phyloP scores from a whole-genome alignment of 2,888 invertebrate genomes.

The Tuberolachnus salignus region DNA sequence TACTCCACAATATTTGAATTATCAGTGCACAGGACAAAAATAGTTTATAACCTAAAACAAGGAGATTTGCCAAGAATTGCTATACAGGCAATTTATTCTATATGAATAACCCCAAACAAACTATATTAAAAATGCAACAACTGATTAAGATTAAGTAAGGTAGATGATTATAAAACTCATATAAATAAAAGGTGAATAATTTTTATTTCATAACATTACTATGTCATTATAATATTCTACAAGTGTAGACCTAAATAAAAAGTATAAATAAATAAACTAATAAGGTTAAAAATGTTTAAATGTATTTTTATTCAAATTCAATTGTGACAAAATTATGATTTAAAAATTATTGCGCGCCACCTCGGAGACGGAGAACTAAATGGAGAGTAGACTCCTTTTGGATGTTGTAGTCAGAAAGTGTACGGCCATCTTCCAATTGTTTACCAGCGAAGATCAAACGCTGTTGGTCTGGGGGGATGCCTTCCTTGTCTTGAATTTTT shows the following conservation, averaged over 20 bases:
- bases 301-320: neutral
- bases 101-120: no score
- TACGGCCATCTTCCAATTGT: slow-evolving; percentile 69
- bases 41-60: no score
- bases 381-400: slow-evolving; percentile 70
- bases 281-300: slow-evolving; percentile 22
- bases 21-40: no score
- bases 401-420: slow-evolving; percentile 69
- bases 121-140: no score
- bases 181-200: slow-evolving; percentile 5
- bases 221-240: neutral
- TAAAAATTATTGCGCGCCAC: slow-evolving; percentile 28
- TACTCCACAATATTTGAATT: no score
- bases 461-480: slow-evolving; percentile 70
- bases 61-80: no score
- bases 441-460: slow-evolving; percentile 69
- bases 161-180: no score
- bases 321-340: neutral
- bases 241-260: neutral
- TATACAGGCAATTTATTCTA: no score
- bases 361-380: slow-evolving; percentile 65
- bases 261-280: neutral
- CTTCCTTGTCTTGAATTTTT: slow-evolving; percentile 68
- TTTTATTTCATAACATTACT: neutral
- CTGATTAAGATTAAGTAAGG: no score